A percentile compares a stretch with the other conserved stretches of the same genome.
phyloP scores from a whole-genome alignment of 2,113 vertebrate genomes.

The Halcyon malimbica region DNA sequence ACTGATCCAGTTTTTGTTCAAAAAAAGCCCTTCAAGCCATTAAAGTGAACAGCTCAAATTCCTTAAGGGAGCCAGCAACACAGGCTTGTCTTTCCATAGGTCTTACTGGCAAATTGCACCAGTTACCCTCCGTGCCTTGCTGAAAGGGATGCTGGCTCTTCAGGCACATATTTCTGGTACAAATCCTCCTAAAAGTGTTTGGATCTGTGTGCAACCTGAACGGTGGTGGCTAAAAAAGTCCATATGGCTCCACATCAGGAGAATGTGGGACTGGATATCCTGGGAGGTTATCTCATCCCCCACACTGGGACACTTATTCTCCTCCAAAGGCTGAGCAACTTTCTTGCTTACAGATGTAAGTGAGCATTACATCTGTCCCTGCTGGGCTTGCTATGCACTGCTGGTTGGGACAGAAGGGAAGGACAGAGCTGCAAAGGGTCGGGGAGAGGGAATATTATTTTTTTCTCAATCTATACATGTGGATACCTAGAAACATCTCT shows the following conservation, averaged over 20 bases:
- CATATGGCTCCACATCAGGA: not conserved
- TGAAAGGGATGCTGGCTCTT: not conserved
- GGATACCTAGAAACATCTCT: not conserved
- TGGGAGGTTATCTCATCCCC: not conserved
- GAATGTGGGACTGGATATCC: not conserved
- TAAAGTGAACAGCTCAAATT: constrained; percentile 39
- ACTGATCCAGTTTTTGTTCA: constrained; percentile 36
- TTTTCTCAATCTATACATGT: not conserved
- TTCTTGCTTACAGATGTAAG: not conserved
- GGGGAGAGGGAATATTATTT: not conserved
- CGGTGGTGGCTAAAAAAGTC: not conserved
- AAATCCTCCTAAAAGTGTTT: not conserved
- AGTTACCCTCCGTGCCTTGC: not conserved
- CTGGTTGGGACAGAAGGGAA: not conserved
- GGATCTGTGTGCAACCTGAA: not conserved
- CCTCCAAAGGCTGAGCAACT: not conserved
- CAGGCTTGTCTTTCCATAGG: not conserved
- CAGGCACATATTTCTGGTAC: not conserved
- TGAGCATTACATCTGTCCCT: not conserved
- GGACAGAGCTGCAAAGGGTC: not conserved
- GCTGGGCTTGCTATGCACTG: not conserved
- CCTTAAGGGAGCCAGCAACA: not conserved
- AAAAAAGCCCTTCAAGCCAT: not conserved
- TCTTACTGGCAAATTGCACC: not conserved
- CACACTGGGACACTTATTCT: not conserved